A percentile compares a stretch with the other conserved stretches of the same genome.
These are phyloP conservation scores for Oryzias dopingdopingensis DNA, from an alignment of 2,797 vertebrate genomes.

Conservation along the genomic window DNA sequence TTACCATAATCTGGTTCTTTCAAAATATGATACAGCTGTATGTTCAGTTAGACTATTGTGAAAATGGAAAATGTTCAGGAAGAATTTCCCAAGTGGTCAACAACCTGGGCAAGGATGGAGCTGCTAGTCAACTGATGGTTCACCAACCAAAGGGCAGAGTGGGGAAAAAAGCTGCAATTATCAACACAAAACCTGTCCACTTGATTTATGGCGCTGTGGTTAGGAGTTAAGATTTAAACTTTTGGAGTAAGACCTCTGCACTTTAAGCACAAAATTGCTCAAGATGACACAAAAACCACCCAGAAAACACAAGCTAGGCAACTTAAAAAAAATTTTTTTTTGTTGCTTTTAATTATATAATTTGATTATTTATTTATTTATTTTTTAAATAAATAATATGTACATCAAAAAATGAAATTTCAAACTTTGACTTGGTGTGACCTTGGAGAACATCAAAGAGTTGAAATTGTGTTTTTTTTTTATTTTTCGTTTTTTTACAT, in stretches of 20 bases:
- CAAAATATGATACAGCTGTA: too few relatives aligned
- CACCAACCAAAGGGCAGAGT: slow-evolving; percentile 30
- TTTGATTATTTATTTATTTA: too few relatives aligned
- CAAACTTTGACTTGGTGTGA: too few relatives aligned
- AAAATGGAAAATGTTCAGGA: slow-evolving; percentile 17
- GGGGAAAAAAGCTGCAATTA: slow-evolving; percentile 56
- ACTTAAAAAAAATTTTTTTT: too few relatives aligned
- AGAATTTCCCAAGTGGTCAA: slow-evolving; percentile 40
- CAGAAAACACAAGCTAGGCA: too few relatives aligned
- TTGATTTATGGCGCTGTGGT: slow-evolving; percentile 74
- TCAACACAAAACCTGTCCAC: slow-evolving; percentile 66
- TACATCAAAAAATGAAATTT: too few relatives aligned
- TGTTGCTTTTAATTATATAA: too few relatives aligned
- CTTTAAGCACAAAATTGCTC: slow-evolving; percentile 16
- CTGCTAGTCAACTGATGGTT: slow-evolving; percentile 16
- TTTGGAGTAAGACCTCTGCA: slow-evolving; percentile 7
- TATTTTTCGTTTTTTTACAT: too few relatives aligned
- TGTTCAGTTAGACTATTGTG: neutral
- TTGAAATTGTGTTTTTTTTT: too few relatives aligned
- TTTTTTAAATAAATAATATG: too few relatives aligned
- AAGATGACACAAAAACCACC: neutral
- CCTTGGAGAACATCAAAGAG: too few relatives aligned
- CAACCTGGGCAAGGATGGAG: slow-evolving; percentile 12
- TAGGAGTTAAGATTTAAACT: slow-evolving; percentile 37
- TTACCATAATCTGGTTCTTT: too few relatives aligned